Evolutionary conservation across 2,888 invertebrate genomes (phyloP), one percentile per base, ranked within the genome.

Genomic region (Apodemia zela): DNA sequence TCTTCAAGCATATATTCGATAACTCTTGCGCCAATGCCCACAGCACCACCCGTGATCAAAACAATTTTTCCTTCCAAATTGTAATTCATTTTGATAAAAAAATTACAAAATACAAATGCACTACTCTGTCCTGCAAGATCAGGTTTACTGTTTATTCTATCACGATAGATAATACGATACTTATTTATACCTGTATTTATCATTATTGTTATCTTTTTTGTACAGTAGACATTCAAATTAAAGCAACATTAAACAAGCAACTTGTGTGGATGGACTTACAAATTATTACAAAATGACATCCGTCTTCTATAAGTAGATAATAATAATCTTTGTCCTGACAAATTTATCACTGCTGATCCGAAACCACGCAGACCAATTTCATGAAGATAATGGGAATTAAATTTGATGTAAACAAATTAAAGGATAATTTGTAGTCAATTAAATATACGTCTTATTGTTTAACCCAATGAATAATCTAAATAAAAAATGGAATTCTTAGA

Each of bases 31-130:
- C 33, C 33, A 33, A 33, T 33, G 0, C 83, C 82, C 0, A 72
- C 74, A 3, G 84, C 82, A 0, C 76, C 83, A 0, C 84, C 84
- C 0, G 83, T 84, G 15, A 82, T 75, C 1, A 84, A 62, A 54
- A 81, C 78, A 2, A 84, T 77, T 72, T 79, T 80, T 60, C 75
- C 68, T 61, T 73, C 72, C 69, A 79, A 75, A 25, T 75, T 74
- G 71, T 76, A 77, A 57, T 66, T 67, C 78, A 71, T 72, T 10
- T 17, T 33, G 7, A 33, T 33, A 7, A 6, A 33, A 33, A 33
- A 33, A 33, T 7, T 33, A 33, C 7, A 33, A 33, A 6, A 6
- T 33, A 6, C n/a, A n/a, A n/a, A n/a, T n/a, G 33, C 5, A 6
- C 33, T 7, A 33, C 4, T 7, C 15, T 15, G 15, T 45, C 45